Evolutionary conservation across 2,888 invertebrate genomes (phyloP).

Genomic region (Flexamia atlantica): DNA sequence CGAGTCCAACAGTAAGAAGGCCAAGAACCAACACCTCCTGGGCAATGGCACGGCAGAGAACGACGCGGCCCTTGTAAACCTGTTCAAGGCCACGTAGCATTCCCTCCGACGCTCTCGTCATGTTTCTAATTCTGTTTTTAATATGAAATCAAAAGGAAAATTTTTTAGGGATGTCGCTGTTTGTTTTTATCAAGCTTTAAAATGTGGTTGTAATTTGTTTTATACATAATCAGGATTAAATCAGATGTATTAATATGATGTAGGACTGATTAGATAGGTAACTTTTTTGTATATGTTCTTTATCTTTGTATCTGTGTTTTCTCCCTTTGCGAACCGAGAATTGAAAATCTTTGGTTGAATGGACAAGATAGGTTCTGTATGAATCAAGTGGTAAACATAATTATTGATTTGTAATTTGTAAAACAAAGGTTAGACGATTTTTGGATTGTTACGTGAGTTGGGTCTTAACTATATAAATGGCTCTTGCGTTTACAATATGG

Average conservation of each 20-base stretch:
- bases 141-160: constrained; percentile 12
- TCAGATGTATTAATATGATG: not conserved
- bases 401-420: too few species aligned
- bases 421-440: too few species aligned
- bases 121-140: not conserved
- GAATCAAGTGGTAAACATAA: too few species aligned
- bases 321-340: too few species aligned
- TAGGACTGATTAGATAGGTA: constrained; percentile 28
- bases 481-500: too few species aligned
- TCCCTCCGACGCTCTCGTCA: not conserved
- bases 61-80: constrained; percentile 32
- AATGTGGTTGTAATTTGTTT: not conserved
- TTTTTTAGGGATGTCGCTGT: not conserved
- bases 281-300: not conserved
- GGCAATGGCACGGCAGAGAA: constrained; percentile 27
- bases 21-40: constrained; percentile 14
- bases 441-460: too few species aligned
- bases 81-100: constrained; percentile 53
- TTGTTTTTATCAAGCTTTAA: not conserved
- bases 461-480: too few species aligned
- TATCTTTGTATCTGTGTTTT: too few species aligned
- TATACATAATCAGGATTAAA: not conserved
- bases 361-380: too few species aligned
- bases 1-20: constrained; percentile 70
- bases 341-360: too few species aligned